Percentiles rank a stretch among this genome's conserved stretches.
Conservation (phyloP, 2,113 vertebrate genomes). For the Pseudopodoces humilis region DNA sequence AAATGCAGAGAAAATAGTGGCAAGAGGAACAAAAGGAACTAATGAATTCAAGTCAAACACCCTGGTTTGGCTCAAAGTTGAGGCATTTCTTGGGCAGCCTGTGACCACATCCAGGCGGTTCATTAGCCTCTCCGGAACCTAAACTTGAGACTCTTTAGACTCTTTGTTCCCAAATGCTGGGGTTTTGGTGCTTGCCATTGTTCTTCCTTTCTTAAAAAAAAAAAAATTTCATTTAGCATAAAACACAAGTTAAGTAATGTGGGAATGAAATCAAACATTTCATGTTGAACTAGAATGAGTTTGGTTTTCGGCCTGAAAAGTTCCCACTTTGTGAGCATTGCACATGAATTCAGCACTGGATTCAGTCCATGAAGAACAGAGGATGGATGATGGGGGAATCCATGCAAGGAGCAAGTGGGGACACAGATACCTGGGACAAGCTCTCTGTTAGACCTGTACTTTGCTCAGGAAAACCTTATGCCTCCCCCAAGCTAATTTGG, state of each 20-base stretch:
- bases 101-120: neutral
- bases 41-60: slow-evolving; percentile 8
- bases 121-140: neutral
- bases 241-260: neutral
- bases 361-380: fast-evolving
- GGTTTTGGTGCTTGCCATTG: neutral
- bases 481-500: neutral
- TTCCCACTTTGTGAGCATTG: neutral
- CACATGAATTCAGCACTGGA: neutral
- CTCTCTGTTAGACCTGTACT: neutral
- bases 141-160: neutral
- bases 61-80: neutral
- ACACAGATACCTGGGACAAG: neutral
- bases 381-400: neutral
- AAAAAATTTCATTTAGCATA: neutral
- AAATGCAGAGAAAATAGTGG: slow-evolving; percentile 10
- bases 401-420: neutral
- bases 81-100: neutral
- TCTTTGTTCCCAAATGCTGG: neutral
- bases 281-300: neutral
- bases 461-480: neutral
- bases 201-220: neutral
- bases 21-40: neutral
- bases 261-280: neutral
- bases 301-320: neutral